A percentile compares a stretch with the other conserved stretches of the same genome.
Evolutionary conservation across 2,113 vertebrate species (phyloP).

Genomic region (Peucedramus taeniatus): DNA sequence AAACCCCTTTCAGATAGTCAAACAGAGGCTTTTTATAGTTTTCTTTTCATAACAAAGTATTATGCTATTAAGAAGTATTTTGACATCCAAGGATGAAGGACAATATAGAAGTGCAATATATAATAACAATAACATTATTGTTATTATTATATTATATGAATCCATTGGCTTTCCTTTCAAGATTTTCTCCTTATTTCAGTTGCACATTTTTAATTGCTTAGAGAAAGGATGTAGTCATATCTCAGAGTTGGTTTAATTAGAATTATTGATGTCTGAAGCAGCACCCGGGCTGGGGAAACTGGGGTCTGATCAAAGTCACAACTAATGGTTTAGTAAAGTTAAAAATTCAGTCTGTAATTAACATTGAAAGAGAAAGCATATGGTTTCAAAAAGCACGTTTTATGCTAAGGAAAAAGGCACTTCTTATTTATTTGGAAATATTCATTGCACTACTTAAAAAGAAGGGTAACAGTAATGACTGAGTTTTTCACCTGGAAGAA

Average conservation of each 20-base stretch:
- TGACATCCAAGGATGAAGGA: not conserved
- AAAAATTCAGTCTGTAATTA: slow-evolving; percentile 33
- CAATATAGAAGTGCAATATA: not conserved
- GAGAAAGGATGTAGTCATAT: slow-evolving; percentile 42
- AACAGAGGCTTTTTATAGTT: not conserved
- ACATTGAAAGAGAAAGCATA: not conserved
- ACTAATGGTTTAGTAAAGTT: slow-evolving; percentile 33
- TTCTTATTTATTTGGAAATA: not conserved
- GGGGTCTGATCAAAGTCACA: slow-evolving; percentile 53
- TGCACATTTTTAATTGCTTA: slow-evolving; percentile 65
- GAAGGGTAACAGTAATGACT: not conserved
- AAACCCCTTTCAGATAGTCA: not conserved
- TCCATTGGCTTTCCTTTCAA: slow-evolving; percentile 24
- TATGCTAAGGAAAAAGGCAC: not conserved
- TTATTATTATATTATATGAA: not conserved
- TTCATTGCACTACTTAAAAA: not conserved
- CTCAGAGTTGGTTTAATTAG: slow-evolving; percentile 61
- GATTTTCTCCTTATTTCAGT: slow-evolving; percentile 47
- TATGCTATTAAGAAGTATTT: not conserved
- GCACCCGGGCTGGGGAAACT: slow-evolving; percentile 38
- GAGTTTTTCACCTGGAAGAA: not conserved
- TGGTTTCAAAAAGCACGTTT: not conserved
- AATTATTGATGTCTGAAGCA: slow-evolving; percentile 68
- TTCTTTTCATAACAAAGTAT: not conserved
- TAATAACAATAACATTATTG: not conserved